phyloP scores from a whole-genome alignment of 2,113 vertebrate species.

The Xenopus laevis region DNA sequence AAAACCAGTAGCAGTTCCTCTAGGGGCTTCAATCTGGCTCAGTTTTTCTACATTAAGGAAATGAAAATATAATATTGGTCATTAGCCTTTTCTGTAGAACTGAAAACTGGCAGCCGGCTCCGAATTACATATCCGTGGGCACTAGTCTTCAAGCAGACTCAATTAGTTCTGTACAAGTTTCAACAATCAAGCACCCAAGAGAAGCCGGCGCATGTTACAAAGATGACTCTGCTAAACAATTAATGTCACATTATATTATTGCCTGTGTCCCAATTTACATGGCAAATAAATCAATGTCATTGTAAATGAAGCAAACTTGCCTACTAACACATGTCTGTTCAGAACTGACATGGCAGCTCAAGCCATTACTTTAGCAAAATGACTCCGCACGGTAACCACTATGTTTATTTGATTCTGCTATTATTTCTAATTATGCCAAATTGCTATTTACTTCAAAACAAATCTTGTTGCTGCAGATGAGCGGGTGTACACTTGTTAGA shows the following conservation, averaged over 20 bases:
- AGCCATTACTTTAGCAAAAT: constrained; percentile 58
- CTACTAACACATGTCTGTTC: constrained; percentile 71
- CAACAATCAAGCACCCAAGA: constrained; percentile 70
- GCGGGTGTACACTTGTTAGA: not conserved
- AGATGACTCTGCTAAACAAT: constrained; percentile 80
- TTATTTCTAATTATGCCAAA: constrained; percentile 55
- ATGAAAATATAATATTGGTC: constrained; percentile 54
- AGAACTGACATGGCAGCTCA: constrained; percentile 67
- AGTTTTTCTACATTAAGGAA: not conserved
- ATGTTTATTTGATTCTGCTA: constrained; percentile 48
- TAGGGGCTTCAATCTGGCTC: not conserved
- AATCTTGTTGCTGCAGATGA: constrained; percentile 46
- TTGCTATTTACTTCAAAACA: constrained; percentile 53
- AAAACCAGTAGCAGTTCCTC: no score
- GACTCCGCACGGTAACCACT: constrained; percentile 62
- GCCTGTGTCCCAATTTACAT: constrained; percentile 81
- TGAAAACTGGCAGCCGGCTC: constrained; percentile 50
- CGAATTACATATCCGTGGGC: constrained; percentile 48
- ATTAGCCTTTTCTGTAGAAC: constrained; percentile 45
- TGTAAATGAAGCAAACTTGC: constrained; percentile 62
- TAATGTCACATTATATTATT: constrained; percentile 88
- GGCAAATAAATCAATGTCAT: constrained; percentile 90
- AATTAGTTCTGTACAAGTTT: constrained; percentile 70
- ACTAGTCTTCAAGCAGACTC: constrained; percentile 68
- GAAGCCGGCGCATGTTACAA: constrained; percentile 75